Evolutionary conservation across 2,113 vertebrate genomes (phyloP).

Genomic region (Brachyhypopomus gauderio): DNA sequence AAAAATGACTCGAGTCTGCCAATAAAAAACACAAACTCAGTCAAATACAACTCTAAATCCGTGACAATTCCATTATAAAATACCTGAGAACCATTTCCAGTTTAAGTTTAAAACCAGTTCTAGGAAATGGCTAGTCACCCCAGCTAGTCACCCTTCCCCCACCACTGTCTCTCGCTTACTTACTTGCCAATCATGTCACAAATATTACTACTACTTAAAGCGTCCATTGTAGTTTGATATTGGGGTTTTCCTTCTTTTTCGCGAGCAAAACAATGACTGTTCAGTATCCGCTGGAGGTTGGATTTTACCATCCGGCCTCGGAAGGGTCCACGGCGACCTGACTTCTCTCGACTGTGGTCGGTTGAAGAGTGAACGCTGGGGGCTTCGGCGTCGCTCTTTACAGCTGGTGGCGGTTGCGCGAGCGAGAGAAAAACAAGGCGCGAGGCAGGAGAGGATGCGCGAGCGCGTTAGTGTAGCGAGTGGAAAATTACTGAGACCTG

Average conservation of each 20-base stretch:
- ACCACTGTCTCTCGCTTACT: slow-evolving; percentile 57
- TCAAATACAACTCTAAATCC: no score
- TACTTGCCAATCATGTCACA: slow-evolving; percentile 80
- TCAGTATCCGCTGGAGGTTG: slow-evolving; percentile 86
- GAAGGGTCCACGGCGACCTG: slow-evolving; percentile 72
- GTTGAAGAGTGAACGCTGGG: slow-evolving; percentile 51
- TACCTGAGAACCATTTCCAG: no score
- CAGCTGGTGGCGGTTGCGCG: slow-evolving; percentile 5
- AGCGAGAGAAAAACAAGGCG: slow-evolving; percentile 11
- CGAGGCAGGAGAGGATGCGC: background rate
- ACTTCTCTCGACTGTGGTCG: slow-evolving; percentile 65
- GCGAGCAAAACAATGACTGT: slow-evolving; percentile 86
- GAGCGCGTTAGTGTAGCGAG: slow-evolving; percentile 30
- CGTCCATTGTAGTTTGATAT: slow-evolving; percentile 69
- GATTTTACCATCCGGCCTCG: slow-evolving; percentile 87
- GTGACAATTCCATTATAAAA: no score
- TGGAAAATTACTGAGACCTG: slow-evolving; percentile 56
- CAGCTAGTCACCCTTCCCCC: slow-evolving; percentile 38
- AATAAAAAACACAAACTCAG: no score
- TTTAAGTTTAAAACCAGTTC: background rate
- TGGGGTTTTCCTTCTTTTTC: slow-evolving; percentile 83
- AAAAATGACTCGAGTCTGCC: no score
- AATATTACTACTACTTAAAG: slow-evolving; percentile 76
- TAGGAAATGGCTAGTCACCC: background rate
- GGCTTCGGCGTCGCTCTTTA: slow-evolving; percentile 17